Evolutionary conservation across 2,888 invertebrate genomes (phyloP), one percentile per base, ranked within the genome.

Genomic region (Pseudeuparius sepicola): DNA sequence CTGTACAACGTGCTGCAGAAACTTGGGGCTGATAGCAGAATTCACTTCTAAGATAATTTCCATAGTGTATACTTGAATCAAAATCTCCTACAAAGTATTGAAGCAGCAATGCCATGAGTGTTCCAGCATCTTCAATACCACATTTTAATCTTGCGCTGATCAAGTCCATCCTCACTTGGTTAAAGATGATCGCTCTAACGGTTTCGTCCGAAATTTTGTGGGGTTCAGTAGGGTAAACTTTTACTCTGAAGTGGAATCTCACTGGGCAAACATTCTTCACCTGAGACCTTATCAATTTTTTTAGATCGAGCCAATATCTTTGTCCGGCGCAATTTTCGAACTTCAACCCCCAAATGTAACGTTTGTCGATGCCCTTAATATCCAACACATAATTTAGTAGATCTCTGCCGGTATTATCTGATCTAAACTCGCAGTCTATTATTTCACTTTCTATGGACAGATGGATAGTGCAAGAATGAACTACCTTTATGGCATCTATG

Each of bases 361-460:
- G n/a, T n/a, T 6, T 20, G 6, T 20, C 7, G 6, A 20, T 7
- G n/a, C n/a, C n/a, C n/a, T 20, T 6, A n/a, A 7, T 6, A n/a
- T 20, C n/a, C 6, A 6, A 20, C n/a, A 20, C 20, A 20, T 20
- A n/a, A 7, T 20, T n/a, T 20, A 20, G n/a, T 20, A 20, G 20
- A 20, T 20, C 20, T 20, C 20, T 20, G n/a, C 20, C 20, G n/a
- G 20, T 20, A 20, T 20, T 20, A 20, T 20, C 20, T n/a, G 20
- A 20, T 20, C n/a, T 20, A n/a, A 7, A 20, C n/a, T 20, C 20
- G n/a, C 20, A 20, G 7, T 20, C 20, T 7, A 20, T 20, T 6
- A 20, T 20, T 20, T 20, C 20, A 7, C 20, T n/a, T 7, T 20
- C n/a, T 7, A 6, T 20, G 20, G n/a, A n/a, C n/a, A 20, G 20